Evolutionary conservation across 2,797 vertebrate species (phyloP).

Genomic region (Eleutherodactylus coqui): DNA sequence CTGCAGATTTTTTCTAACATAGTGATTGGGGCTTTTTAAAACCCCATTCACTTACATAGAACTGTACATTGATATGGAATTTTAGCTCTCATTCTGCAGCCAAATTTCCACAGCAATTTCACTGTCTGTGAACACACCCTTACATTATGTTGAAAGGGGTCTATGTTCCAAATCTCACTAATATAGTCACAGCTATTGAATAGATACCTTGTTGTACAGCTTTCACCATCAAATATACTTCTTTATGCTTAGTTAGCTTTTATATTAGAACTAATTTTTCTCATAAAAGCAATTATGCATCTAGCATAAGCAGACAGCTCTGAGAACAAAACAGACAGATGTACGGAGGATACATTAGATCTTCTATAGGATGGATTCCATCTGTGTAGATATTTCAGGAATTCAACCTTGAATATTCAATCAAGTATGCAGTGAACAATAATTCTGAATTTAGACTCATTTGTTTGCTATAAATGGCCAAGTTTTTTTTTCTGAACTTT

Average conservation of each 20-base stretch:
- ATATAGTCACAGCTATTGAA: neutral
- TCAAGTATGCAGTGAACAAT: slow-evolving; percentile 18
- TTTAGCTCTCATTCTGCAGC: no score
- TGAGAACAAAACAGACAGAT: slow-evolving; percentile 55
- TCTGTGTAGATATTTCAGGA: slow-evolving; percentile 50
- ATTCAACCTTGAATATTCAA: slow-evolving; percentile 22
- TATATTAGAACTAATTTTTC: slow-evolving; percentile 49
- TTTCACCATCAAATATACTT: slow-evolving; percentile 44
- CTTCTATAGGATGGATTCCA: slow-evolving; percentile 46
- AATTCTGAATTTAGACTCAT: slow-evolving; percentile 33
- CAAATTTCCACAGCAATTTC: no score
- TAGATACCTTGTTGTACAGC: neutral
- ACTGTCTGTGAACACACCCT: no score
- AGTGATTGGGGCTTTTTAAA: no score
- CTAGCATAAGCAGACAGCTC: slow-evolving; percentile 23
- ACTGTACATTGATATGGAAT: no score
- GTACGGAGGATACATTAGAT: slow-evolving; percentile 41
- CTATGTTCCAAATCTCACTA: neutral
- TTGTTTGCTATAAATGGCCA: neutral
- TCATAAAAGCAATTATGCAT: slow-evolving; percentile 45
- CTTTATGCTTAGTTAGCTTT: slow-evolving; percentile 56
- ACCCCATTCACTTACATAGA: no score
- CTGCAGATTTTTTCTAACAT: no score
- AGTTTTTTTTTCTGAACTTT: neutral
- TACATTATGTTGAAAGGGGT: neutral